Conservation (phyloP, 2,888 invertebrate genomes). For the Incurvaria masculella region DNA sequence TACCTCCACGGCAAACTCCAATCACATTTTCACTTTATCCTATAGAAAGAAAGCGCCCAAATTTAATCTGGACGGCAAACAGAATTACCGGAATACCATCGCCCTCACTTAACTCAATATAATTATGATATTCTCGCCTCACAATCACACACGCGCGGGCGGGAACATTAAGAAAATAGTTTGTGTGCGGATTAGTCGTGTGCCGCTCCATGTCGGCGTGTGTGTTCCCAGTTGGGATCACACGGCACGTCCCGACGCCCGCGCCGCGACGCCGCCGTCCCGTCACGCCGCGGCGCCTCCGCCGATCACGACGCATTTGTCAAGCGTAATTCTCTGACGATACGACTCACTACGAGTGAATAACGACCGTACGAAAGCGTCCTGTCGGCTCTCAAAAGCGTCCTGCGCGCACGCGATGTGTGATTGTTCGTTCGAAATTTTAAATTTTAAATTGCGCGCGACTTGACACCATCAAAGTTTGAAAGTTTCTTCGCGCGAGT, state of each 20-base stretch:
- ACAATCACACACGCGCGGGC: not conserved
- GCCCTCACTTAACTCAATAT: not conserved
- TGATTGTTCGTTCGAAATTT: no score
- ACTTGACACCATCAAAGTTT: no score
- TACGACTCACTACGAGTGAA: no score
- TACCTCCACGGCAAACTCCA: no score
- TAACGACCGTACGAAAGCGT: not conserved
- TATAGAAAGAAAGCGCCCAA: not conserved
- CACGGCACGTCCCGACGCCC: not conserved
- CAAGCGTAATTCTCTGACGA: no score
- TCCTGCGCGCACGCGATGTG: not conserved
- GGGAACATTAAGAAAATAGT: not conserved
- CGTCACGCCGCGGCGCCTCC: not conserved
- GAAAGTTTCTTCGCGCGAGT: no score
- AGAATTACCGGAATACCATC: not conserved
- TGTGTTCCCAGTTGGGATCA: not conserved
- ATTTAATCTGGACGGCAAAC: not conserved
- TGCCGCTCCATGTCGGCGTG: not conserved
- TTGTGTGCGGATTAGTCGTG: not conserved
- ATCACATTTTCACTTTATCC: no score
- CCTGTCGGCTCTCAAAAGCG: not conserved
- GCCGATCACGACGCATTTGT: no score
- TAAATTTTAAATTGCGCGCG: no score
- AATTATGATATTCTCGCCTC: not conserved
- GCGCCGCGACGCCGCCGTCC: not conserved